Evolutionary conservation across 2,888 invertebrate genomes (phyloP).

Genomic region (Brachynemurus nebulosus): DNA sequence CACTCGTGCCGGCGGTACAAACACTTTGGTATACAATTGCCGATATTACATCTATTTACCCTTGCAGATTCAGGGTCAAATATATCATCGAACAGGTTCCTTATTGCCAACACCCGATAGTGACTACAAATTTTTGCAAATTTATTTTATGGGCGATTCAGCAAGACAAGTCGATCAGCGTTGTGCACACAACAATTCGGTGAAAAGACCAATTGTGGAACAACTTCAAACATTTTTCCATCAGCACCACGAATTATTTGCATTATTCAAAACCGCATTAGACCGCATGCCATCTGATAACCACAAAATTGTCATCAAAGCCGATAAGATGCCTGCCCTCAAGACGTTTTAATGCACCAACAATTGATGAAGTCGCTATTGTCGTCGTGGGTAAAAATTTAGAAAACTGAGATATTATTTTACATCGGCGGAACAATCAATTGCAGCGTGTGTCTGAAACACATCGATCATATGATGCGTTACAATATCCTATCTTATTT

Average conservation of each 20-base stretch:
- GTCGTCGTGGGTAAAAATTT: constrained; percentile 18
- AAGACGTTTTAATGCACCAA: constrained; percentile 22
- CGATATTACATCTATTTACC: too few species aligned
- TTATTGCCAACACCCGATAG: constrained; percentile 13
- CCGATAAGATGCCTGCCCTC: constrained; percentile 21
- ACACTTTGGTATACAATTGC: too few species aligned
- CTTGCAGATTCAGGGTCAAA: constrained; percentile 6
- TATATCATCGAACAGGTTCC: constrained; percentile 15
- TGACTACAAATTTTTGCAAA: constrained; percentile 16
- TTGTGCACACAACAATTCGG: constrained; percentile 11
- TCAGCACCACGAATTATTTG: constrained; percentile 22
- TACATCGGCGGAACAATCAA: constrained; percentile 22
- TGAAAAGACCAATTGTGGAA: constrained; percentile 2
- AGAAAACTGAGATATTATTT: constrained; percentile 22
- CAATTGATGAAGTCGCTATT: constrained; percentile 18
- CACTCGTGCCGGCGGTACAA: too few species aligned
- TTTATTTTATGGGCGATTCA: constrained; percentile 17
- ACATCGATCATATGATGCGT: constrained; percentile 26
- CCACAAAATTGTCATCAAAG: constrained; percentile 22
- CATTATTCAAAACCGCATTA: constrained; percentile 23
- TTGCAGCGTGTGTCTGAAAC: constrained; percentile 22
- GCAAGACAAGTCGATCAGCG: constrained; percentile 13
- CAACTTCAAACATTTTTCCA: constrained; percentile 13
- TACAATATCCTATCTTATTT: constrained; percentile 23
- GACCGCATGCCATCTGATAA: constrained; percentile 23